A percentile compares a stretch with the other conserved stretches of the same genome.
These are phyloP conservation scores for Caenorhabditis inopinata DNA, from an alignment of 1,140 invertebrate species.

Conservation along the genomic window DNA sequence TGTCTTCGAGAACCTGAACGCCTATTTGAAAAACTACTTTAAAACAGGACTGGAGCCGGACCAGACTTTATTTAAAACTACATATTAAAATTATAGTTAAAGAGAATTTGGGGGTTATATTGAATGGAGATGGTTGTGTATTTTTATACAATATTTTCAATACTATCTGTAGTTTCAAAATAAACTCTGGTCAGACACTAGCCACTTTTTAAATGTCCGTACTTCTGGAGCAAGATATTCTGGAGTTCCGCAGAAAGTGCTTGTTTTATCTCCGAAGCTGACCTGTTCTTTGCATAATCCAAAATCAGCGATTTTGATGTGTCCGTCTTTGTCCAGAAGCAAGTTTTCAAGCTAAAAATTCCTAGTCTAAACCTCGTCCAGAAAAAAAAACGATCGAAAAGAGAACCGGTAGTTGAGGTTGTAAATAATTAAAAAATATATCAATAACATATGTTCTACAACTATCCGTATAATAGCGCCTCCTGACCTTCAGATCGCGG, in stretches of 20 bases:
- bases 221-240: slow-evolving; percentile 98
- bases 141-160: too few relatives aligned
- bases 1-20: slow-evolving; percentile 85
- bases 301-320: slow-evolving; percentile 93
- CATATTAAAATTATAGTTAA: too few relatives aligned
- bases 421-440: too few relatives aligned
- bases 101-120: too few relatives aligned
- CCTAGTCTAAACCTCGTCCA: slow-evolving; percentile 10
- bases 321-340: slow-evolving; percentile 93
- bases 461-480: background rate
- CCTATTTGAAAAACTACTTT: too few relatives aligned
- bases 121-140: too few relatives aligned
- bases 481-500: slow-evolving; percentile 83
- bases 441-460: background rate
- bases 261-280: slow-evolving; percentile 92
- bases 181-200: too few relatives aligned
- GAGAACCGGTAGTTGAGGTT: background rate
- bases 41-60: too few relatives aligned
- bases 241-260: slow-evolving; percentile 98
- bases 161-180: too few relatives aligned
- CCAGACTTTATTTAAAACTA: too few relatives aligned
- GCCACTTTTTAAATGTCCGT: too few relatives aligned
- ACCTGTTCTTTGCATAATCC: slow-evolving; percentile 98
- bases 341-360: slow-evolving; percentile 83
- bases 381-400: slow-evolving; percentile 27